Conservation (phyloP, 2,888 invertebrate species). For the Trichopoda pennipes region DNA sequence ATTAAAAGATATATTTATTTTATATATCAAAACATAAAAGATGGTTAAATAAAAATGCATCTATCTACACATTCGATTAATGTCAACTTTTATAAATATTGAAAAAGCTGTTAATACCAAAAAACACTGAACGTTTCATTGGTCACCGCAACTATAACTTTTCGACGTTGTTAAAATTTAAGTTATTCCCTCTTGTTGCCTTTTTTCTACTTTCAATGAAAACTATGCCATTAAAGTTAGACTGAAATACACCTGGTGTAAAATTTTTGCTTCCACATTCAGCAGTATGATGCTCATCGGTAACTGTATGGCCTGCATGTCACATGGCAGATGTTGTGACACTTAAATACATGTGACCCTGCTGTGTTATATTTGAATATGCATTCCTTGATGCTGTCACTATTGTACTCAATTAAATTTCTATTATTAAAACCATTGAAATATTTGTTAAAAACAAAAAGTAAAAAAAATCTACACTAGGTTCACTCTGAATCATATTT, state of each 20-base stretch:
- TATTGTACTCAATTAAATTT: slow-evolving; percentile 23
- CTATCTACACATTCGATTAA: slow-evolving; percentile 62
- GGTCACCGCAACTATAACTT: slow-evolving; percentile 43
- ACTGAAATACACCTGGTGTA: slow-evolving; percentile 1
- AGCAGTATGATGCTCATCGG: not conserved
- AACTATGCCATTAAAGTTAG: slow-evolving; percentile 1
- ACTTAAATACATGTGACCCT: slow-evolving; percentile 51
- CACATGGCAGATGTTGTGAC: not conserved
- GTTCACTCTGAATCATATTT: too few relatives aligned
- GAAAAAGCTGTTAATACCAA: slow-evolving; percentile 27
- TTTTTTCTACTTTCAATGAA: not conserved
- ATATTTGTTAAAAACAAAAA: not conserved
- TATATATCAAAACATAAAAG: slow-evolving; percentile 43
- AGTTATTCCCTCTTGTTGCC: not conserved
- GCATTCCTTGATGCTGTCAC: slow-evolving; percentile 32
- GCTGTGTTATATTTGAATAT: slow-evolving; percentile 53
- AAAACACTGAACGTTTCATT: slow-evolving; percentile 6
- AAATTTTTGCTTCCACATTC: not conserved
- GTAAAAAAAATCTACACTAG: too few relatives aligned
- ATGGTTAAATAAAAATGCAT: slow-evolving; percentile 57
- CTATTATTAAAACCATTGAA: not conserved
- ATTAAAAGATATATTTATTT: not conserved
- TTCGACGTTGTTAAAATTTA: slow-evolving; percentile 2
- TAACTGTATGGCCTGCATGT: not conserved
- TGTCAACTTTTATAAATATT: slow-evolving; percentile 57